Percentiles rank a stretch among this genome's conserved stretches.
Evolutionary conservation across 2,888 invertebrate genomes (phyloP).

Genomic region (Eucera pruinosa): DNA sequence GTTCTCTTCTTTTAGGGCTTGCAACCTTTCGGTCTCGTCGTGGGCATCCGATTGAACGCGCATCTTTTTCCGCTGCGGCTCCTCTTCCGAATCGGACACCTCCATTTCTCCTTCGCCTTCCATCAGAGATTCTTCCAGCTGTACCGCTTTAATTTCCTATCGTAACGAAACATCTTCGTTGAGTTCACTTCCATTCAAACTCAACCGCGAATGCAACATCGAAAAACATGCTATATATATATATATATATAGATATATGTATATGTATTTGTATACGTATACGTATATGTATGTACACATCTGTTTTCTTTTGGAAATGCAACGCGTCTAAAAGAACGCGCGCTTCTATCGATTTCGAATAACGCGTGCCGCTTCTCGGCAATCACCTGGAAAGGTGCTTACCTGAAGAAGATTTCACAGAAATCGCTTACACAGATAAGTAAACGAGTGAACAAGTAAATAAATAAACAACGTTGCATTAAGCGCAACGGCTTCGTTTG

Average conservation of each 20-base stretch:
- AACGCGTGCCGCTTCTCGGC: no score
- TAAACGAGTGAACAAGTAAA: slow-evolving; percentile 11
- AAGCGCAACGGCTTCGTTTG: no score
- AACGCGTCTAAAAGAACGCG: slow-evolving; percentile 1
- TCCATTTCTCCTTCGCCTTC: slow-evolving; percentile 95
- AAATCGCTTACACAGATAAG: slow-evolving; percentile 9
- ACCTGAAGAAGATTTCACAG: slow-evolving; percentile 19
- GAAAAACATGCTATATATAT: slow-evolving; percentile 48
- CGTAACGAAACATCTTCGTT: slow-evolving; percentile 35
- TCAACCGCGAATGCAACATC: slow-evolving; percentile 18
- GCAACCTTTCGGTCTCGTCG: slow-evolving; percentile 79
- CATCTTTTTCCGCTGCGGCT: slow-evolving; percentile 82
- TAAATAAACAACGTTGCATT: not conserved
- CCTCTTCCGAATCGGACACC: slow-evolving; percentile 91
- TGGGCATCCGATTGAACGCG: slow-evolving; percentile 73
- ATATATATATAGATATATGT: not conserved
- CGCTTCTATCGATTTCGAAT: no score
- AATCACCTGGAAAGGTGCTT: slow-evolving; percentile 14
- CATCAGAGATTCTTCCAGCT: slow-evolving; percentile 87
- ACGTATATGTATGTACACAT: slow-evolving; percentile 25
- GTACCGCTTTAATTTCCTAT: slow-evolving; percentile 89
- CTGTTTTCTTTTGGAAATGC: slow-evolving; percentile 3
- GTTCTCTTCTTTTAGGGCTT: slow-evolving; percentile 90
- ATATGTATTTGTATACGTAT: slow-evolving; percentile 1
- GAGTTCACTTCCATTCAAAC: slow-evolving; percentile 22